A percentile compares a stretch with the other conserved stretches of the same genome.
Conservation (phyloP, 1,140 invertebrate species). For the Ceratosolen solmsi region DNA sequence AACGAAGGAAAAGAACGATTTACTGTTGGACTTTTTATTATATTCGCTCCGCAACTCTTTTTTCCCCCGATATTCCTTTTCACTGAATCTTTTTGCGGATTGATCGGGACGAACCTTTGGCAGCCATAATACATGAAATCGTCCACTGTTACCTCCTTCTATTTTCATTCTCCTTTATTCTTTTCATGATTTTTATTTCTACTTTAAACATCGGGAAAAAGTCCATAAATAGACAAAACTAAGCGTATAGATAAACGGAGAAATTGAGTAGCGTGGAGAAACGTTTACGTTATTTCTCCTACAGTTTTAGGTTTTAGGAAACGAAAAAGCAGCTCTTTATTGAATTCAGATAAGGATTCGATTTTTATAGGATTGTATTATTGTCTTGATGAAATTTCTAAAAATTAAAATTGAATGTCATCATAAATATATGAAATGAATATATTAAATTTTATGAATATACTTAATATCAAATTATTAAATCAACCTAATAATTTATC, state of each 20-base stretch:
- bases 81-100: conserved; percentile 35
- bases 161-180: not conserved
- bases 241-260: not conserved
- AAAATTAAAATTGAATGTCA: not conserved
- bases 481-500: no score
- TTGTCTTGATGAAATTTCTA: not conserved
- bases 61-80: not conserved
- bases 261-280: not conserved
- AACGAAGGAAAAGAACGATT: conserved; percentile 43
- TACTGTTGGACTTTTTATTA: conserved; percentile 34
- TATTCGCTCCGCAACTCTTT: not conserved
- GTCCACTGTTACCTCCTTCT: not conserved
- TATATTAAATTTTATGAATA: no score
- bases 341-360: not conserved
- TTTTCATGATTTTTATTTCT: conserved; percentile 27
- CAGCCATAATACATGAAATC: not conserved
- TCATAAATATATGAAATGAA: not conserved
- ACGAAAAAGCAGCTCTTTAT: conserved; percentile 15
- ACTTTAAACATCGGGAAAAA: not conserved
- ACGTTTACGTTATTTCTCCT: conserved; percentile 25
- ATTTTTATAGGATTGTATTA: not conserved
- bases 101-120: conserved; percentile 9
- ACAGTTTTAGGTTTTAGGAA: conserved; percentile 16
- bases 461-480: no score
- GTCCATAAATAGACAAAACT: not conserved